A percentile compares a stretch with the other conserved stretches of the same genome.
These are phyloP conservation scores for Pachyseris speciosa DNA, from an alignment of 64 coral and sea anemone genomes.

Conservation along the genomic window DNA sequence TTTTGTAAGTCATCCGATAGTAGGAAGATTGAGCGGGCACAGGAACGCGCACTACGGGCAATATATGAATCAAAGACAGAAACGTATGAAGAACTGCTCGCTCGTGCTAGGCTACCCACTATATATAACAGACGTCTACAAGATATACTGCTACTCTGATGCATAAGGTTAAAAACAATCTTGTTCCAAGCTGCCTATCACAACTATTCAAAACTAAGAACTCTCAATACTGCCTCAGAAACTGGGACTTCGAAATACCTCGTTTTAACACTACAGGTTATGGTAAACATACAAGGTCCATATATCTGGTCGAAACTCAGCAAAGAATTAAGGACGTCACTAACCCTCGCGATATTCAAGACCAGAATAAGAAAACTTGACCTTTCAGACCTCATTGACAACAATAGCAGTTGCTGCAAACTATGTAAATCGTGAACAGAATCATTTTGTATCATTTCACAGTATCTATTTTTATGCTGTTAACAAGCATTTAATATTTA, in stretches of 20 bases:
- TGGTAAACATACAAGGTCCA: constrained; percentile 11
- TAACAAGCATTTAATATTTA: too few species aligned
- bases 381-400: neutral
- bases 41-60: constrained; percentile 47
- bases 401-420: constrained; percentile 12
- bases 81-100: constrained; percentile 12
- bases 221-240: neutral
- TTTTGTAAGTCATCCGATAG: too few species aligned
- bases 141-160: constrained; percentile 34
- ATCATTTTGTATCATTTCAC: neutral
- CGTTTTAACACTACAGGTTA: constrained; percentile 12
- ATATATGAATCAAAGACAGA: constrained; percentile 36
- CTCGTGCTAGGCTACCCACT: constrained; percentile 1
- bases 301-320: neutral
- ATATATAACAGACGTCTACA: constrained; percentile 13
- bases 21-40: too few species aligned
- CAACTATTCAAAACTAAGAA: neutral
- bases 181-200: neutral
- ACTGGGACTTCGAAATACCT: constrained; percentile 27
- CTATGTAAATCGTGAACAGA: neutral
- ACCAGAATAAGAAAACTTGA: neutral
- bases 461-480: neutral
- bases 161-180: constrained; percentile 51
- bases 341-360: neutral
- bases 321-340: neutral